A percentile compares a stretch with the other conserved stretches of the same genome.
phyloP scores from a whole-genome alignment of 2,113 vertebrate genomes.

The Saimiri boliviensis region DNA sequence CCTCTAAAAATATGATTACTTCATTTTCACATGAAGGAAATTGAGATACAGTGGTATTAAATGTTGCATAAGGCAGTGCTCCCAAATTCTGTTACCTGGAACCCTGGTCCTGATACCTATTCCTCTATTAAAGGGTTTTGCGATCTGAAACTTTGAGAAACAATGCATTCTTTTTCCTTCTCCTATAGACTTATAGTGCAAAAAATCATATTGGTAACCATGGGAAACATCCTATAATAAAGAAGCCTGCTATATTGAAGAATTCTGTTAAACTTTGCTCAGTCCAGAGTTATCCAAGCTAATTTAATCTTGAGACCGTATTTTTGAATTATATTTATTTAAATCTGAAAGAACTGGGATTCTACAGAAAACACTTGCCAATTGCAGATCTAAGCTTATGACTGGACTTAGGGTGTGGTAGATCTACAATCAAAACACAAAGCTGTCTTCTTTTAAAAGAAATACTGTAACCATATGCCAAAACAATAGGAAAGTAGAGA shows the following conservation, averaged over 20 bases:
- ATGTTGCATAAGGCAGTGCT: neutral
- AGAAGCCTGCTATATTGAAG: neutral
- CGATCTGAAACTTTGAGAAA: neutral
- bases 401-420: neutral
- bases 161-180: neutral
- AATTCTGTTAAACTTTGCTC: neutral
- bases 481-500: neutral
- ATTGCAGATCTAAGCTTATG: slow-evolving; percentile 3
- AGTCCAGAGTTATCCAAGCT: neutral
- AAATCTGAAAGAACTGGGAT: neutral
- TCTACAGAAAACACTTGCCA: slow-evolving; percentile 6
- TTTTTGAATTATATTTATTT: neutral
- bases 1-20: neutral
- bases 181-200: neutral
- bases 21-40: neutral
- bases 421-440: neutral
- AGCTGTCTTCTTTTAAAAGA: neutral
- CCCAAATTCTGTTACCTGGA: neutral
- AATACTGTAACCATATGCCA: neutral
- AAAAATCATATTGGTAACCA: neutral
- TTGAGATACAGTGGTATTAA: neutral
- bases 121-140: neutral
- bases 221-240: neutral
- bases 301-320: neutral
- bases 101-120: neutral